Percentiles rank a stretch among this genome's conserved stretches.
Conservation (phyloP, 1,140 invertebrate genomes). For the Mizuhopecten yessoensis region DNA sequence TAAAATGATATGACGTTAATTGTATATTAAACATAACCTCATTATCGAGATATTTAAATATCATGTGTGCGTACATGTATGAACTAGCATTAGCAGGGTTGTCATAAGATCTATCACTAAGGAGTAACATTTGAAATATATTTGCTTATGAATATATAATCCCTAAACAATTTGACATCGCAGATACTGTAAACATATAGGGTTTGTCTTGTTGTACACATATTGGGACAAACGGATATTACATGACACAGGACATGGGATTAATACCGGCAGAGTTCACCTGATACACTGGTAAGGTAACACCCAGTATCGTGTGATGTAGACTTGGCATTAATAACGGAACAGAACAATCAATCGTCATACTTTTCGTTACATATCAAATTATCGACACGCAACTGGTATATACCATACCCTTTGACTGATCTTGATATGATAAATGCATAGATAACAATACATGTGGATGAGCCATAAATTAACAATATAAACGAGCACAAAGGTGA, state of each 20-base stretch:
- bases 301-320: neutral
- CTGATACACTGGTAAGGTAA: too few relatives aligned
- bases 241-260: neutral
- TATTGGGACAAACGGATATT: neutral
- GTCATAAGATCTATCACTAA: too few relatives aligned
- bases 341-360: neutral
- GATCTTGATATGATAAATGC: too few relatives aligned
- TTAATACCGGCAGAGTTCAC: too few relatives aligned
- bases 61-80: neutral
- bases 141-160: constrained; percentile 8
- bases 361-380: constrained; percentile 14
- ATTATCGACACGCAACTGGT: neutral
- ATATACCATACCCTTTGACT: too few relatives aligned
- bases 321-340: neutral
- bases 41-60: too few relatives aligned
- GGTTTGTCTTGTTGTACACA: neutral
- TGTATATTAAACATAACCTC: too few relatives aligned
- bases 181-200: neutral
- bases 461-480: too few relatives aligned
- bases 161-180: neutral
- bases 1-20: too few relatives aligned
- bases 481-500: too few relatives aligned
- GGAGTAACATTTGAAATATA: neutral
- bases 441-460: too few relatives aligned
- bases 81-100: neutral